These are phyloP conservation scores for Cynoglossus semilaevis DNA, from an alignment of 2,113 vertebrate genomes.

Conservation along the genomic window DNA sequence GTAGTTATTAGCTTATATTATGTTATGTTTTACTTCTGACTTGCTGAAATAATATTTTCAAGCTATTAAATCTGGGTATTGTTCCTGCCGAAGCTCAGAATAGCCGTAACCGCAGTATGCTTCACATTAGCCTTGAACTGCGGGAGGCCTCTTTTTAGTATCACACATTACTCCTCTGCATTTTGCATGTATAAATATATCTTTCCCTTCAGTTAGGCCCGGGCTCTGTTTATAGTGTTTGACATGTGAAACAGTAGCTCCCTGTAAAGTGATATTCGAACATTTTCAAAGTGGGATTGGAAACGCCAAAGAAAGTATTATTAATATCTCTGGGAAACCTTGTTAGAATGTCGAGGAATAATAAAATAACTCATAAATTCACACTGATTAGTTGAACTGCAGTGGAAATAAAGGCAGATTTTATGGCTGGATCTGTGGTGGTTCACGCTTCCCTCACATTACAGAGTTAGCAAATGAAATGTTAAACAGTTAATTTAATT, in stretches of 20 bases:
- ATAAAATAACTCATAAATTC: constrained; percentile 54
- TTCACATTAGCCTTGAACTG: constrained; percentile 33
- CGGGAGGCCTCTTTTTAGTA: constrained; percentile 36
- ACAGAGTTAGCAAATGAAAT: too few relatives aligned
- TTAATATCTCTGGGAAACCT: constrained; percentile 44
- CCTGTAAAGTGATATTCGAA: constrained; percentile 35
- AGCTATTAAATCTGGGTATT: constrained; percentile 24
- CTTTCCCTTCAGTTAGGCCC: constrained; percentile 20
- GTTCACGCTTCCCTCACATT: background rate
- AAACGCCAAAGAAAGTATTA: constrained; percentile 40
- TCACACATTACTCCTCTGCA: constrained; percentile 34
- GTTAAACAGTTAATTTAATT: too few relatives aligned
- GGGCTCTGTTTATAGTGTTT: constrained; percentile 47
- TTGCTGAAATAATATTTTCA: constrained; percentile 34
- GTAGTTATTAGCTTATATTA: constrained; percentile 19
- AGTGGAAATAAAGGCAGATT: constrained; percentile 19
- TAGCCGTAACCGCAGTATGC: constrained; percentile 9
- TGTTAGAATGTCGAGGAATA: constrained; percentile 47
- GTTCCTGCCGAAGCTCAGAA: constrained; percentile 20
- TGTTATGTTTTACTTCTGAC: constrained; percentile 31
- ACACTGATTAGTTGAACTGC: constrained; percentile 19
- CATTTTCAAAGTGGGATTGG: constrained; percentile 23
- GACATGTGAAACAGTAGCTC: constrained; percentile 51
- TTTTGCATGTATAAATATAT: constrained; percentile 41
- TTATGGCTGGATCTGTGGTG: constrained; percentile 5